Base-by-base conservation (phyloP, 2,113 vertebrate genomes). In the Lanius ludovicianus region DNA sequence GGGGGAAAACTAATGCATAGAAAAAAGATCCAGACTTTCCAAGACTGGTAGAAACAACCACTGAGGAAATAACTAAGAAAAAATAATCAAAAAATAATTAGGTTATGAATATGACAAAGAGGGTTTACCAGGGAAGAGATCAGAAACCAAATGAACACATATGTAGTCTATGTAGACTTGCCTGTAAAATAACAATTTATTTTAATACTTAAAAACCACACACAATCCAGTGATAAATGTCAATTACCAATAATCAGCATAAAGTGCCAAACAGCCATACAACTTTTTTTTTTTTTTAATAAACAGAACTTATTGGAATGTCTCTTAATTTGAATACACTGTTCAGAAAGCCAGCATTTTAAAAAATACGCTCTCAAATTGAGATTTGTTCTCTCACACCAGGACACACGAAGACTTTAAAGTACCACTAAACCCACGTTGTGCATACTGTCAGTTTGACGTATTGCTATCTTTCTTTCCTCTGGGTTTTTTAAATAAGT, bases 261-360 rank as follows among this genome's bases (percentile, higher is more conserved):
- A 99, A 99, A 99, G 99, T 99, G 99, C 99, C 99, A 99, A 99
- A 99, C 99, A 99, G 99, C 98, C 98, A 98, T 98, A 98, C 97
- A 98, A 97, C 96, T 84, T 96, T 95, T 77, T 95, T 96, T 89
- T 84, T 98, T 97, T 98, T 98, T 98, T 98, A 98, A 98, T 98
- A 98, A 97, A 97, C 96, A 97, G 89, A 87, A 98, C 98, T 96
- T 97, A 98, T 96, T 98, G 98, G 98, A 99, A 98, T 98, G 98
- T 98, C 97, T 96, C 84, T 96, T 95, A 91, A 68, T 95, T 95
- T 90, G 95, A 90, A 91, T 97, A 97, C 95, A 97, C 95, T 96
- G 94, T 91, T 97, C 91, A 96, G 88, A 97, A 97, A 96, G 87
- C 92, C 92, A 90, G 95, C 90, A 90, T 93, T 96, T 96, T 65